Conservation (phyloP, 1,140 invertebrate genomes). For the Schlechtendalia chinensis region DNA sequence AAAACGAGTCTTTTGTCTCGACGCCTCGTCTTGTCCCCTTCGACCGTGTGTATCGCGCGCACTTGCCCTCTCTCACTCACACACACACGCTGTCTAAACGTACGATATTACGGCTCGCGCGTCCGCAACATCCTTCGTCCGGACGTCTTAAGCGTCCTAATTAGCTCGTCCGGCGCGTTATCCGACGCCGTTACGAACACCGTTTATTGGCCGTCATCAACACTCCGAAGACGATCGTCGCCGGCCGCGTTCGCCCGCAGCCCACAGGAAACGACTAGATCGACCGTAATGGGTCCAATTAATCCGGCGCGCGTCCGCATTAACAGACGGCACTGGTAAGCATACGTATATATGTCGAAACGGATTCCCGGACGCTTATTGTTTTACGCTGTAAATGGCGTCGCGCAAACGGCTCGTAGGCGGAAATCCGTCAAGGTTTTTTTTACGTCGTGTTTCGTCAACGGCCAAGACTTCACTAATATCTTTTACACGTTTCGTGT, state of each 20-base stretch:
- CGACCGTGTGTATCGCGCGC: too few species aligned
- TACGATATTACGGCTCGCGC: too few species aligned
- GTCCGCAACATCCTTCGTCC: slow-evolving; percentile 16
- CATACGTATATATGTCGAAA: too few species aligned
- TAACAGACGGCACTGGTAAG: slow-evolving; percentile 22
- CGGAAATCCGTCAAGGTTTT: too few species aligned
- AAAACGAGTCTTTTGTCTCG: too few species aligned
- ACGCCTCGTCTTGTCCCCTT: too few species aligned
- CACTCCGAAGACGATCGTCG: slow-evolving; percentile 23
- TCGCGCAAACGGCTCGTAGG: too few species aligned
- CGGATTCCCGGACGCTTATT: not conserved
- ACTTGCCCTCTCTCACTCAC: not conserved
- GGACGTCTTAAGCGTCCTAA: slow-evolving; percentile 19
- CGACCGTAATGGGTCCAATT: slow-evolving; percentile 43
- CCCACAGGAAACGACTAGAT: slow-evolving; percentile 40
- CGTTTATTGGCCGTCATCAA: slow-evolving; percentile 20
- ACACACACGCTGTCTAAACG: too few species aligned
- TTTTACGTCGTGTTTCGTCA: too few species aligned
- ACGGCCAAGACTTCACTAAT: too few species aligned
- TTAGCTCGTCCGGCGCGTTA: slow-evolving; percentile 41
- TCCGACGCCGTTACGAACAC: not conserved
- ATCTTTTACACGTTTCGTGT: too few species aligned
- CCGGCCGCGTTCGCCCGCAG: not conserved
- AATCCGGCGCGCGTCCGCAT: not conserved
- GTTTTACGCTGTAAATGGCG: not conserved